Conservation (phyloP, 2,888 invertebrate genomes). For the Erynnis tages region DNA sequence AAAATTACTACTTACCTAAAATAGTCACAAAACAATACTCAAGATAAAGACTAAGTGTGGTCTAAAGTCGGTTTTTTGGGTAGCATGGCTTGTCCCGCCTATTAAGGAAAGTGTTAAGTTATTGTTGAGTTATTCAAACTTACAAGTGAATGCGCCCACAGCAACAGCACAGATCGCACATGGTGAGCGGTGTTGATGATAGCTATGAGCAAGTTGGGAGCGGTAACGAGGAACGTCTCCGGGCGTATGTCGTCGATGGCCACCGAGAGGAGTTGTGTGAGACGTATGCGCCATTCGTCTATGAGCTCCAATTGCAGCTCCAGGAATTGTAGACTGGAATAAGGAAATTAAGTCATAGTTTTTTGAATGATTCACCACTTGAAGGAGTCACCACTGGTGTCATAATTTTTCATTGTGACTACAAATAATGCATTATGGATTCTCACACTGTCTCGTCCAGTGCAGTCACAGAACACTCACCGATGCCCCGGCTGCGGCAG, state of each 20-base stretch:
- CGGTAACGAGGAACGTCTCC: slow-evolving; percentile 52
- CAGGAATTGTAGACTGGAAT: slow-evolving; percentile 88
- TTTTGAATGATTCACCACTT: background rate
- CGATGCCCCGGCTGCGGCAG: slow-evolving; percentile 93
- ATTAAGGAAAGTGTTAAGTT: no score
- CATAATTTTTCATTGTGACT: no score
- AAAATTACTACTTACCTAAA: no score
- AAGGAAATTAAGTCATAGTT: slow-evolving; percentile 1
- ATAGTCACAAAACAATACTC: no score
- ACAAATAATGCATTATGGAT: no score
- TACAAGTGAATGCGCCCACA: slow-evolving; percentile 76
- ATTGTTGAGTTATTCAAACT: slow-evolving; percentile 9
- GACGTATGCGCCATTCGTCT: slow-evolving; percentile 93
- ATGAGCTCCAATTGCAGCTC: slow-evolving; percentile 94
- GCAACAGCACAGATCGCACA: slow-evolving; percentile 62
- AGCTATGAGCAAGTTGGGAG: slow-evolving; percentile 83
- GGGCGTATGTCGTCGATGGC: slow-evolving; percentile 43
- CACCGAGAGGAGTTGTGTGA: slow-evolving; percentile 87
- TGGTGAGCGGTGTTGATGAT: slow-evolving; percentile 72
- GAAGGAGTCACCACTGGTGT: no score
- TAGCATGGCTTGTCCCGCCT: no score
- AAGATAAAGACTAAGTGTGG: no score
- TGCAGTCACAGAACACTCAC: no score
- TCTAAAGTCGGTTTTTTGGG: no score
- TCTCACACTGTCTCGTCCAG: no score